Percentiles rank a stretch among this genome's conserved stretches.
These are phyloP conservation scores for Cantharis flavilabris DNA, from an alignment of 2,888 invertebrate genomes.

Conservation along the genomic window DNA sequence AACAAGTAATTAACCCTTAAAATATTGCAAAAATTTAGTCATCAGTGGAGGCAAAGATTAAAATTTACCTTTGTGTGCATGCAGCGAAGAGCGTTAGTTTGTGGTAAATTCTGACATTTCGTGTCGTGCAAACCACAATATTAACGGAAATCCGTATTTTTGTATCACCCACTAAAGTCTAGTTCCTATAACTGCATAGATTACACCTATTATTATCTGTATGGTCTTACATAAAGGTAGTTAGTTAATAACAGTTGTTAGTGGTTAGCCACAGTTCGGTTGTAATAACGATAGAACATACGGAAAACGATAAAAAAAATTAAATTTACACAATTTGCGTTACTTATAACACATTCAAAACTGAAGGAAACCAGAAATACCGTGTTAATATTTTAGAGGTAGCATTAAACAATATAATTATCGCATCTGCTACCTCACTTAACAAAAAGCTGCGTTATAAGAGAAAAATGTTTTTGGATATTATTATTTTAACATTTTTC, in stretches of 20 bases:
- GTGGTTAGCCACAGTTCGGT: constrained; percentile 25
- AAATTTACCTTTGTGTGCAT: neutral
- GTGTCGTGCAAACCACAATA: constrained; percentile 22
- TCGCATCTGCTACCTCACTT: neutral
- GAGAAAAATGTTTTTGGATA: neutral
- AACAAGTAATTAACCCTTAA: neutral
- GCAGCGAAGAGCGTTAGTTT: neutral
- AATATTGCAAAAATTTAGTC: neutral
- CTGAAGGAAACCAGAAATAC: neutral
- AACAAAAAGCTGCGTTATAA: neutral
- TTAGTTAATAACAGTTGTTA: constrained; percentile 32
- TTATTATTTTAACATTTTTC: neutral
- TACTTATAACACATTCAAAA: neutral
- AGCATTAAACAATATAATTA: neutral
- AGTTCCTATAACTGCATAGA: constrained; percentile 2
- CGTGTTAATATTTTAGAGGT: neutral
- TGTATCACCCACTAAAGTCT: constrained; percentile 4
- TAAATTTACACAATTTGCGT: neutral
- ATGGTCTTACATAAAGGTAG: constrained; percentile 28
- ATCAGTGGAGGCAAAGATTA: neutral
- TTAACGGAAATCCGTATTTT: constrained; percentile 16
- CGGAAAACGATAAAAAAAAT: constrained; percentile 27
- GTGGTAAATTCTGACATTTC: constrained; percentile 9
- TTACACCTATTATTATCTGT: constrained; percentile 6
- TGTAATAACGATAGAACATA: constrained; percentile 25